Evolutionary conservation across 1,140 invertebrate species (phyloP).

Genomic region (Conus ventricosus): DNA sequence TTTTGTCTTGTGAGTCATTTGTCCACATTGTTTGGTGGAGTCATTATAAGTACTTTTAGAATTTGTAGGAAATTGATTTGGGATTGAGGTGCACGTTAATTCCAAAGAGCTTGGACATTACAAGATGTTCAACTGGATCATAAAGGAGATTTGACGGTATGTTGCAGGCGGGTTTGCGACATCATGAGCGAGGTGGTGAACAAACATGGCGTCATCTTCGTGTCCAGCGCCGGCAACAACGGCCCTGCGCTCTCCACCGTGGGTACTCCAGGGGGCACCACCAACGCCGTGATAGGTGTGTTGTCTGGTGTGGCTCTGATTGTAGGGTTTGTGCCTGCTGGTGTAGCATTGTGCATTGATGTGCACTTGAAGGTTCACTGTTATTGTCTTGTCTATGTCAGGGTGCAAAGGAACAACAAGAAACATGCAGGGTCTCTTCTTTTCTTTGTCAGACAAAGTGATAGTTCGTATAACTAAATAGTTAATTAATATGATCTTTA

Average conservation of each 20-base stretch:
- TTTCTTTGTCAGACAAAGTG: too few relatives aligned
- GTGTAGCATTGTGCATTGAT: not conserved
- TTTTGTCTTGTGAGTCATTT: too few relatives aligned
- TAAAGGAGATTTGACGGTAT: too few relatives aligned
- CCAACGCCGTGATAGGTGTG: constrained; percentile 86
- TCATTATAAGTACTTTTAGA: too few relatives aligned
- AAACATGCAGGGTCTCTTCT: not conserved
- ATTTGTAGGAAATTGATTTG: too few relatives aligned
- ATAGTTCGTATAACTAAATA: too few relatives aligned
- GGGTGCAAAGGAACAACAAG: not conserved
- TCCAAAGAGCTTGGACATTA: too few relatives aligned
- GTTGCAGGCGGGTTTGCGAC: constrained; percentile 68
- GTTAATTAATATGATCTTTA: too few relatives aligned
- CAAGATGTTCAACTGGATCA: too few relatives aligned
- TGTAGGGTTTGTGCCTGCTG: not conserved
- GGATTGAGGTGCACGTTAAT: too few relatives aligned
- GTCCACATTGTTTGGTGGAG: too few relatives aligned
- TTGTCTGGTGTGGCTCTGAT: not conserved
- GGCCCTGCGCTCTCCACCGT: constrained; percentile 95
- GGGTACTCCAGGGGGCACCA: constrained; percentile 93
- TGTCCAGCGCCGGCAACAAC: constrained; percentile 94
- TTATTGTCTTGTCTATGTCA: not conserved
- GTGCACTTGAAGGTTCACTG: not conserved
- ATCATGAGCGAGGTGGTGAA: constrained; percentile 86
- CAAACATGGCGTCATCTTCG: constrained; percentile 93